A percentile compares a stretch with the other conserved stretches of the same genome.
These are phyloP conservation scores for Amiota mariae DNA, from an alignment of 2,888 invertebrate genomes.

Conservation along the genomic window DNA sequence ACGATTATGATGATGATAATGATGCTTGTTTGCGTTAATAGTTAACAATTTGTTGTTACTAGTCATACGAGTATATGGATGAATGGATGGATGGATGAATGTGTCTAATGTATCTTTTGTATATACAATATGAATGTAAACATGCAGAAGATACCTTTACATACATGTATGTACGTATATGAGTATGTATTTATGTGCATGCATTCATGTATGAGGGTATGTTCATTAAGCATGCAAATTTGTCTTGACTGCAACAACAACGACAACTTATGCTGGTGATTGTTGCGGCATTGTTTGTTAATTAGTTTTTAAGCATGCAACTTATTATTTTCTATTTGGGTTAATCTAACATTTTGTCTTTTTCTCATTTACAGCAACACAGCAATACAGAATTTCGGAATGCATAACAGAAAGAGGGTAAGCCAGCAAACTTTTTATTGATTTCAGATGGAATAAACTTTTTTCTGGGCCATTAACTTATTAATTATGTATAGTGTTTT, in stretches of 20 bases:
- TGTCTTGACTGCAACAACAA: background rate
- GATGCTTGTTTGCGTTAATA: slow-evolving; percentile 30
- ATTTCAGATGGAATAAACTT: too few species aligned
- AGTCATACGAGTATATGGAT: too few species aligned
- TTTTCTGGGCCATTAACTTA: too few species aligned
- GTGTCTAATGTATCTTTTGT: too few species aligned
- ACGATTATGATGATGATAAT: background rate
- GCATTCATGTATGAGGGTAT: background rate
- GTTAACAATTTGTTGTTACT: slow-evolving; percentile 46
- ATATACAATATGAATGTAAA: too few species aligned
- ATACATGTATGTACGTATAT: background rate
- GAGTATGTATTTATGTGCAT: background rate
- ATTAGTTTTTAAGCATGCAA: slow-evolving; percentile 15
- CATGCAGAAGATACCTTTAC: too few species aligned
- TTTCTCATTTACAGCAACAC: slow-evolving; percentile 8
- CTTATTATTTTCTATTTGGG: background rate
- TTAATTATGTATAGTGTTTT: too few species aligned
- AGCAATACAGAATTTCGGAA: background rate
- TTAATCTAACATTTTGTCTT: background rate
- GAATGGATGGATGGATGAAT: too few species aligned
- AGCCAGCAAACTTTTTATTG: too few species aligned
- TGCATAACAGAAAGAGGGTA: too few species aligned
- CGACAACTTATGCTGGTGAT: background rate
- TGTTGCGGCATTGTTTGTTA: slow-evolving; percentile 13
- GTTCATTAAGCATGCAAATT: slow-evolving; percentile 25